Evolutionary conservation across 2,888 invertebrate genomes (phyloP), one percentile per base, ranked within the genome.

Genomic region (Lepidocyrtinus sp.): DNA sequence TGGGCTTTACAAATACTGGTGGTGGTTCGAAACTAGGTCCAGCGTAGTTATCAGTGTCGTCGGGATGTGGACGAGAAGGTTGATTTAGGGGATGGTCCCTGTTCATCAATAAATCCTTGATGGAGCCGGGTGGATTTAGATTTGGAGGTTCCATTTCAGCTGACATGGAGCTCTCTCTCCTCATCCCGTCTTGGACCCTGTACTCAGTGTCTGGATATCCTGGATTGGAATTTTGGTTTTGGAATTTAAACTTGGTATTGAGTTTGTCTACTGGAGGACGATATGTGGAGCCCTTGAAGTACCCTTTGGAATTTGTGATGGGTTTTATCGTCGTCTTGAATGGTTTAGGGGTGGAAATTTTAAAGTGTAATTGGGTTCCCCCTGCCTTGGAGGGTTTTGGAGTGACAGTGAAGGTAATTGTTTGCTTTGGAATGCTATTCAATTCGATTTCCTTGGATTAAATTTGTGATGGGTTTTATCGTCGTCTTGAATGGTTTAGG

Each of bases 191-290:
- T 3, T 70, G 76, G 12, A 81, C 71, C 50, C 75, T 68, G 79
- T 85, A 85, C n/a, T 85, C 85, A 0, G 82, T 80, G 62, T 83
- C 83, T 1, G 85, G 85, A 36, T 85, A 85, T 17, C 77, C 81
- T 22, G 83, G 81, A n/a, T 75, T 79, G 27, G 61, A 50, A 12
- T 24, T 50, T 1, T 72, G 19, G 17, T 24, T 50, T 1, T 67
- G 17, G 50, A 68, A 72, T 25, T 79, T 79, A 50, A 81, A 75
- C 24, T 72, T 68, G 19, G 78, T 36, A 21, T 2, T 69, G 9
- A 78, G 61, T 9, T 78, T 78, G 55, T 81, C 80, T 0, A 81
- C 71, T 46, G 75, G 74, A 0, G 83, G 68, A 0, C 81, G 45
- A 45, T 77, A 77, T 1, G 83, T 83, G 15, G 81, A 81, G 1